A percentile compares a stretch with the other conserved stretches of the same genome.
phyloP scores from a whole-genome alignment of 2,797 vertebrate species.

The Eospalax fontanierii region DNA sequence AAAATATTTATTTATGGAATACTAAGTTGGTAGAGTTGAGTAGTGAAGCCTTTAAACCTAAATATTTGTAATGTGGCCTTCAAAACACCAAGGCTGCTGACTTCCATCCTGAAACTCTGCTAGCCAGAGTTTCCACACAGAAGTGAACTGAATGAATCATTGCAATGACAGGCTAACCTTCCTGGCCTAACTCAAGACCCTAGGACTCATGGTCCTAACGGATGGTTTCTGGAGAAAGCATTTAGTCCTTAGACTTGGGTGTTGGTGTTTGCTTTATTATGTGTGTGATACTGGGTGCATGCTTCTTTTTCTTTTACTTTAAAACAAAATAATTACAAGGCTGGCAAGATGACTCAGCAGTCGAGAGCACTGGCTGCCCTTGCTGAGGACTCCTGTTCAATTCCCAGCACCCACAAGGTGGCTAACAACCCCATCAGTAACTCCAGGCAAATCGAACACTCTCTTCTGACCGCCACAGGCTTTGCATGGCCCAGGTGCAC shows the following conservation, averaged over 20 bases:
- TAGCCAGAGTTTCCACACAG: not conserved
- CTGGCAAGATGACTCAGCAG: no score
- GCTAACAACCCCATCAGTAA: no score
- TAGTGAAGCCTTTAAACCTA: not conserved
- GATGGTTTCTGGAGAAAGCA: conserved; percentile 11
- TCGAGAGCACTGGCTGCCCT: no score
- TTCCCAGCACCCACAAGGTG: no score
- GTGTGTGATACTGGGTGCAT: not conserved
- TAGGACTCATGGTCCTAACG: not conserved
- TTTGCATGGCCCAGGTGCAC: no score
- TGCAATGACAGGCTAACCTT: not conserved
- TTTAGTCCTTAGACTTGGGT: not conserved
- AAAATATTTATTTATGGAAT: not conserved
- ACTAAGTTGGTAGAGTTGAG: not conserved
- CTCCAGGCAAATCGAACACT: no score
- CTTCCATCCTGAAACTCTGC: not conserved
- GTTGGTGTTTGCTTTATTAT: conserved; percentile 1
- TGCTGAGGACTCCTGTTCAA: no score
- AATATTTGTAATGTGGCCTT: not conserved
- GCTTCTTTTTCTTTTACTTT: conserved; percentile 10
- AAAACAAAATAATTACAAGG: conserved; percentile 14
- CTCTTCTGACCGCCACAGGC: no score
- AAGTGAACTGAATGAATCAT: conserved; percentile 28
- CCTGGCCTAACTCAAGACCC: not conserved
- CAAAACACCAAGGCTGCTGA: not conserved